Evolutionary conservation across 2,797 vertebrate genomes (phyloP), one percentile per base, ranked within the genome.

Genomic region (Notolepis coatsorum): DNA sequence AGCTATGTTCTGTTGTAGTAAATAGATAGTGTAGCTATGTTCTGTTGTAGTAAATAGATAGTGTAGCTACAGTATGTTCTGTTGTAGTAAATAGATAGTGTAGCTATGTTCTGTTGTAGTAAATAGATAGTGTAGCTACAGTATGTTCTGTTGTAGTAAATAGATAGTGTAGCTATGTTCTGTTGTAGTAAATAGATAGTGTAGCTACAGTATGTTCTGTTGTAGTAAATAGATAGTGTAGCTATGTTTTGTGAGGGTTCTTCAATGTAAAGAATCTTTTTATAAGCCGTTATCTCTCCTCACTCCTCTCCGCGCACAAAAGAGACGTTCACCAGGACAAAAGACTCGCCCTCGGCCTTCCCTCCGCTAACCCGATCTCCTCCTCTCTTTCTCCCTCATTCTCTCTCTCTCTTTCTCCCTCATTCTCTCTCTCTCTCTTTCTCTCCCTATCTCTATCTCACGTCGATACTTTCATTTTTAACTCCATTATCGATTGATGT

Each of bases 291-390:
- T 41, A 54, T 55, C 52, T 55, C 53, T 3, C 62, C 30, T 71
- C 42, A 76, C 67, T 84, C 68, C 71, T 39, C 20, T 63, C 23
- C 74, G 20, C 62, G 66, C 47, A 83, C 75, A 86, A 89, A 81
- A 77, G 46, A 69, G 20, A 65, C 61, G 60, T 77, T 88, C 79
- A 79, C 55, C 51, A 76, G 69, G 69, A 81, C 70, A 80, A 75
- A 86, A 75, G 65, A 84, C 39, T 50, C 61, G 56, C 74, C 42
- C 1, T 28, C 61, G 68, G 56, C 64, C 51, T 54, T 72, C 55
- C 53, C 48, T 64, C 55, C 60, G 50, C 62, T 68, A 73, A 61
- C 63, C 60, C 47, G 60, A 68, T 52, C 49, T 65, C 48, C 28
- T 23, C 52, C 25, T 18, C 28, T 35, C 18, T 41, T 47, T 30